Percentiles rank a stretch among this genome's conserved stretches.
Evolutionary conservation across 2,113 vertebrate species (phyloP).

Genomic region (Podarcis cretensis): DNA sequence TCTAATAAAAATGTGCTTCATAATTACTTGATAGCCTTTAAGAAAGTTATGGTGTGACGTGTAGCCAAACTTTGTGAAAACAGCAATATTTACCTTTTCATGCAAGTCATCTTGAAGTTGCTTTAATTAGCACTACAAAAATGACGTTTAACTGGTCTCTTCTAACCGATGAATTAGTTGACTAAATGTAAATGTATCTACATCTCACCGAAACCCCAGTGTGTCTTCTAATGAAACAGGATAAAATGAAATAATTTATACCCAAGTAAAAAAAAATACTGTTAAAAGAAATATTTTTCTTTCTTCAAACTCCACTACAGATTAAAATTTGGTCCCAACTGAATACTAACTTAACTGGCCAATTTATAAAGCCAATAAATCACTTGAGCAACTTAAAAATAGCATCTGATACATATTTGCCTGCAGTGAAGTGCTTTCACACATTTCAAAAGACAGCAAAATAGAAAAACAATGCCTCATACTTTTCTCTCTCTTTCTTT

Average conservation of each 20-base stretch:
- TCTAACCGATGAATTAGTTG: neutral
- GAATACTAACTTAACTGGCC: no score
- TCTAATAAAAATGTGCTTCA: neutral
- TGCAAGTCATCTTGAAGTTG: neutral
- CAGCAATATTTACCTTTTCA: neutral
- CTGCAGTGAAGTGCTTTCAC: neutral
- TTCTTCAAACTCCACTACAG: neutral
- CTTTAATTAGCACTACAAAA: neutral
- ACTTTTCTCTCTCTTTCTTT: neutral
- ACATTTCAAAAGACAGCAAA: neutral
- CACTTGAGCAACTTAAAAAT: neutral
- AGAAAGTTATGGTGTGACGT: accelerated
- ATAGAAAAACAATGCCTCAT: neutral
- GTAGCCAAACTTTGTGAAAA: no score
- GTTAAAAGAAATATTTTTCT: neutral
- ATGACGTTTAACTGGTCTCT: neutral
- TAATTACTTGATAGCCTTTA: neutral
- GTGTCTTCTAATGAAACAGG: neutral
- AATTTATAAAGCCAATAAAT: neutral
- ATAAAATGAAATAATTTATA: neutral
- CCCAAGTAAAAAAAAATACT: neutral
- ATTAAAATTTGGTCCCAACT: neutral
- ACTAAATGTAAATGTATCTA: neutral
- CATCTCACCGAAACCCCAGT: neutral
- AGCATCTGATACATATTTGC: neutral